A percentile compares a stretch with the other conserved stretches of the same genome.
phyloP scores from a whole-genome alignment of 1,140 invertebrate genomes.

The Epicauta chinensis region DNA sequence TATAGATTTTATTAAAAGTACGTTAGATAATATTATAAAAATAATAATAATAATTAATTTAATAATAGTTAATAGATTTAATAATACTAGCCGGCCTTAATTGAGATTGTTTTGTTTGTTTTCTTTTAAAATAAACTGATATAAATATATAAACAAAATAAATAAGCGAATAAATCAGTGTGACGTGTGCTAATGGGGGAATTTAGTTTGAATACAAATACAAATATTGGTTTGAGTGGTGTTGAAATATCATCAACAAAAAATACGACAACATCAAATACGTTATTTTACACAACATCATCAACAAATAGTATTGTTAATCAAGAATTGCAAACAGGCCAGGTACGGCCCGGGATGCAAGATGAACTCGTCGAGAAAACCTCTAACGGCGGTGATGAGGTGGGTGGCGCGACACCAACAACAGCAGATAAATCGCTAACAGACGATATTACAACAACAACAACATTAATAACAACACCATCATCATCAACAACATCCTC shows the following conservation, averaged over 20 bases:
- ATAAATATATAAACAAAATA: too few species aligned
- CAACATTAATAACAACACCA: too few species aligned
- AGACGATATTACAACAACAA: constrained; percentile 9
- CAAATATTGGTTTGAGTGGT: constrained; percentile 41
- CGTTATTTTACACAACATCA: constrained; percentile 40
- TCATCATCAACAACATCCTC: too few species aligned
- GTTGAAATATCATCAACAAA: constrained; percentile 38
- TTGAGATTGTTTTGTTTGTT: too few species aligned
- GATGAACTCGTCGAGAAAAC: constrained; percentile 41
- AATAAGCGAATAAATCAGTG: constrained; percentile 12
- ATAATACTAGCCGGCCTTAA: constrained; percentile 19
- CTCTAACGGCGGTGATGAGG: constrained; percentile 28
- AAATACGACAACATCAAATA: constrained; percentile 31
- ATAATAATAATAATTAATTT: too few species aligned
- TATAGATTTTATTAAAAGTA: constrained; percentile 6
- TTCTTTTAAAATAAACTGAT: too few species aligned
- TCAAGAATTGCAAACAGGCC: too few species aligned
- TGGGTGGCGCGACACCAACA: constrained; percentile 12
- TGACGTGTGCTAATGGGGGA: constrained; percentile 42
- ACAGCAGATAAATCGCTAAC: constrained; percentile 2
- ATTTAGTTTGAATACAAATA: constrained; percentile 41
- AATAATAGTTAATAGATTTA: too few species aligned
- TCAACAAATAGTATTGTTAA: constrained; percentile 25
- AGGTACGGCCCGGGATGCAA: constrained; percentile 36
- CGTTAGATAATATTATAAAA: neutral